A percentile compares a stretch with the other conserved stretches of the same genome.
These are phyloP conservation scores for Drosophila insularis DNA, from an alignment of 1,140 invertebrate species.

Conservation along the genomic window DNA sequence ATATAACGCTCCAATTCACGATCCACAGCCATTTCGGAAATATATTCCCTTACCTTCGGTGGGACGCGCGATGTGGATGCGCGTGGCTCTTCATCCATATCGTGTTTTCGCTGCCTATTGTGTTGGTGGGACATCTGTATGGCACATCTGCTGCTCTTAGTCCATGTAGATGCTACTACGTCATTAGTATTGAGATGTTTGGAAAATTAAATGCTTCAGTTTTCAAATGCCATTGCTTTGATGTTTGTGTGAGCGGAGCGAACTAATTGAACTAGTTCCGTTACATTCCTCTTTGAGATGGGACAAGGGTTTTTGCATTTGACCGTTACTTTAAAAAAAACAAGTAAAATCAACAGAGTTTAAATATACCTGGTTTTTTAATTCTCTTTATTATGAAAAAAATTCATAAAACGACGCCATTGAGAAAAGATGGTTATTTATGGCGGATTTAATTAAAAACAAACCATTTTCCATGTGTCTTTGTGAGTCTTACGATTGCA, in stretches of 20 bases:
- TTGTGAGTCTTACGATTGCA: too few relatives aligned
- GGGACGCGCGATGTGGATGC: conserved; percentile 35
- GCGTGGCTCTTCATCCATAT: conserved; percentile 3
- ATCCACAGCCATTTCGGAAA: conserved; percentile 38
- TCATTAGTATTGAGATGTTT: not conserved
- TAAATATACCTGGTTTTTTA: too few relatives aligned
- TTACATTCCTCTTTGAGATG: not conserved
- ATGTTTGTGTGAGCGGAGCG: not conserved
- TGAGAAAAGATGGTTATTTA: too few relatives aligned
- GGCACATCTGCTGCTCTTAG: not conserved
- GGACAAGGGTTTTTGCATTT: too few relatives aligned
- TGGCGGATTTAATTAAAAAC: too few relatives aligned
- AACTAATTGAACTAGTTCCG: conserved; percentile 1
- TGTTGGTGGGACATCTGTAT: not conserved
- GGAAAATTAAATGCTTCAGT: not conserved
- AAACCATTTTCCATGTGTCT: too few relatives aligned
- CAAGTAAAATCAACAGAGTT: not conserved
- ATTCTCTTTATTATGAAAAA: too few relatives aligned
- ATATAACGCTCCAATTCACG: conserved; percentile 51
- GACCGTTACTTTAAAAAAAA: not conserved
- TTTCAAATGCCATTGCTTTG: conserved; percentile 14
- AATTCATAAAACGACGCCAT: too few relatives aligned
- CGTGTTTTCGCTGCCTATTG: conserved; percentile 17
- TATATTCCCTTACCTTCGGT: conserved; percentile 38
- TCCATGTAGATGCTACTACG: not conserved